These are phyloP conservation scores for Eulimnadia texana DNA, from an alignment of 1,140 invertebrate species.

Conservation along the genomic window DNA sequence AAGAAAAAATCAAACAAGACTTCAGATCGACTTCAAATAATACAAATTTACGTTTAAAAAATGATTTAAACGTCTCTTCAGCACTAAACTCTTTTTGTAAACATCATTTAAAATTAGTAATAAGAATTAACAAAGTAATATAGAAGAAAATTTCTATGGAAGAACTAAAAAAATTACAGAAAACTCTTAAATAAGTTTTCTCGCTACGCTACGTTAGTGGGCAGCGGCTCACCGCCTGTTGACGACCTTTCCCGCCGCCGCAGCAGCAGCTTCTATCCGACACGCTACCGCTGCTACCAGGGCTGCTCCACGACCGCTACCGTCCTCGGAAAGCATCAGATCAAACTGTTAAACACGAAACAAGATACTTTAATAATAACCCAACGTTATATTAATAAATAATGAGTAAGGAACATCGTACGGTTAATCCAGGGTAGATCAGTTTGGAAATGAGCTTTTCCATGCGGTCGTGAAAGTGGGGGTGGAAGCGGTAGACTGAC, in stretches of 20 bases:
- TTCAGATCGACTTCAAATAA: too few relatives aligned
- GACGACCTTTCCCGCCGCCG: not conserved
- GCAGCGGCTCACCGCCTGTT: not conserved
- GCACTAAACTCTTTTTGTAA: too few relatives aligned
- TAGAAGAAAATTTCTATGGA: too few relatives aligned
- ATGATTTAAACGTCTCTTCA: too few relatives aligned
- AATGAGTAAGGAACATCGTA: constrained; percentile 17
- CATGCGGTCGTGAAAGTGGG: constrained; percentile 93
- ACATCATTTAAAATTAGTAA: not conserved
- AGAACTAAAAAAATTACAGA: not conserved
- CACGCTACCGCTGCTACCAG: constrained; percentile 88
- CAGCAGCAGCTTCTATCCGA: constrained; percentile 3
- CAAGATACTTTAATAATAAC: constrained; percentile 10
- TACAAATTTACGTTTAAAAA: too few relatives aligned
- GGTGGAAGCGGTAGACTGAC: constrained; percentile 95
- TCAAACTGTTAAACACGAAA: constrained; percentile 63
- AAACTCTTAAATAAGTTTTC: not conserved
- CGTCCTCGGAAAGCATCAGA: constrained; percentile 94
- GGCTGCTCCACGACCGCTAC: constrained; percentile 93
- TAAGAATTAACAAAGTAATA: too few relatives aligned
- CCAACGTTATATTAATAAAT: not conserved
- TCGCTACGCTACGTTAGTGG: too few relatives aligned
- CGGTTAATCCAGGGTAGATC: constrained; percentile 32
- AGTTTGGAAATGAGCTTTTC: constrained; percentile 69
- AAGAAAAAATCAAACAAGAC: too few relatives aligned